phyloP scores from a whole-genome alignment of 2,888 invertebrate genomes.

The Podabrus alpinus region DNA sequence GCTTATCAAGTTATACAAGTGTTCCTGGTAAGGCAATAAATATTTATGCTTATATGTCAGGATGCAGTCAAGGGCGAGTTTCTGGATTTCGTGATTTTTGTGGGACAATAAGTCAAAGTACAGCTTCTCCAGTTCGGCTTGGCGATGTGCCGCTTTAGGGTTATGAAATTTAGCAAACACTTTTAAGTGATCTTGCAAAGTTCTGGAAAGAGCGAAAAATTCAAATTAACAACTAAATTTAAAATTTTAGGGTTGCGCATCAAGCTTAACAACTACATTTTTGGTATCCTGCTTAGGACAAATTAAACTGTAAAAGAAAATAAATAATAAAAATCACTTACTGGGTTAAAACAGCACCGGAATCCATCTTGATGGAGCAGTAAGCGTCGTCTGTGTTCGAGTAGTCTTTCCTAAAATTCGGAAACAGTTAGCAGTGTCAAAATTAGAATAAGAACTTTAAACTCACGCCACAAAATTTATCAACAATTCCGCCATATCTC shows the following conservation, averaged over 20 bases:
- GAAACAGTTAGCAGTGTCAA: neutral
- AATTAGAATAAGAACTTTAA: neutral
- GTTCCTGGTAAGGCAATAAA: slow-evolving; percentile 77
- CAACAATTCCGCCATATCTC: slow-evolving; percentile 79
- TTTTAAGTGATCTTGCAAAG: slow-evolving; percentile 69
- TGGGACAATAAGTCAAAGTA: slow-evolving; percentile 81
- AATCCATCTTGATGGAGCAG: neutral
- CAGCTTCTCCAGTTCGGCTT: slow-evolving; percentile 73
- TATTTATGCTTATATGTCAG: slow-evolving; percentile 83
- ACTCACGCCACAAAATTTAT: slow-evolving; percentile 74
- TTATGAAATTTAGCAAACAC: slow-evolving; percentile 80
- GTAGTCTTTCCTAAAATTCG: slow-evolving; percentile 60
- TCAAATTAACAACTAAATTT: too few species aligned
- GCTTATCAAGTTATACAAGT: slow-evolving; percentile 79
- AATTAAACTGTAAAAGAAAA: too few species aligned
- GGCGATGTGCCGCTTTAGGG: slow-evolving; percentile 78
- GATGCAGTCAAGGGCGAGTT: slow-evolving; percentile 83
- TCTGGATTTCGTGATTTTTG: slow-evolving; percentile 80
- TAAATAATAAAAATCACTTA: neutral
- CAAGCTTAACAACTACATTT: too few species aligned
- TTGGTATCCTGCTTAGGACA: too few species aligned
- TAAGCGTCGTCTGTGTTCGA: slow-evolving; percentile 44
- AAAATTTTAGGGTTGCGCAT: too few species aligned
- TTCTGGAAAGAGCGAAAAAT: slow-evolving; percentile 51
- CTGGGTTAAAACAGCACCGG: neutral